A percentile compares a stretch with the other conserved stretches of the same genome.
phyloP scores from a whole-genome alignment of 1,140 invertebrate genomes.

The Nasonia longicornis region DNA sequence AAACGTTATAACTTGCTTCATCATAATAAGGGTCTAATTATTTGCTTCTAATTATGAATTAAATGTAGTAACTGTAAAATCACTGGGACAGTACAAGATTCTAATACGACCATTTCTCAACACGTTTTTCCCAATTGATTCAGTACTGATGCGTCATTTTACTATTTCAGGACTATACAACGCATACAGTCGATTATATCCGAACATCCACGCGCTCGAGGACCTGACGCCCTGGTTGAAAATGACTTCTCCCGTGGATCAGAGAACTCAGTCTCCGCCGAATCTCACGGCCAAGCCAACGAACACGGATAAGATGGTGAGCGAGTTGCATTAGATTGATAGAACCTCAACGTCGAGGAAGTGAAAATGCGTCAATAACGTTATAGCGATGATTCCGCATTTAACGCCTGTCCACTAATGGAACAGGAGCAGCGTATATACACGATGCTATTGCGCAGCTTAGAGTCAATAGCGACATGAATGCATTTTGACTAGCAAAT shows the following conservation, averaged over 20 bases:
- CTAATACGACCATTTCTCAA: too few relatives aligned
- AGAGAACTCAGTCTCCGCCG: slow-evolving; percentile 17
- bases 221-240: slow-evolving; percentile 29
- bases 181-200: slow-evolving; percentile 2
- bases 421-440: not conserved
- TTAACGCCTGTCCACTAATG: slow-evolving; percentile 4
- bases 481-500: not conserved
- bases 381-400: slow-evolving; percentile 15
- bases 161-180: slow-evolving; percentile 34
- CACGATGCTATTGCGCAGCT: not conserved
- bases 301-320: slow-evolving; percentile 42
- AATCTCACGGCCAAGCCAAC: slow-evolving; percentile 29
- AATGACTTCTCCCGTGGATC: slow-evolving; percentile 38
- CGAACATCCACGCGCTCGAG: not conserved
- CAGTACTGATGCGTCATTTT: not conserved
- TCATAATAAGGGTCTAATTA: too few relatives aligned
- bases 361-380: slow-evolving; percentile 12
- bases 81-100: too few relatives aligned
- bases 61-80: too few relatives aligned
- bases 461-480: not conserved
- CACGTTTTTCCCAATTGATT: not conserved
- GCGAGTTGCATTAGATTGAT: not conserved
- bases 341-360: not conserved
- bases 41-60: too few relatives aligned
- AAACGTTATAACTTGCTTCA: too few relatives aligned